Percentiles rank a stretch among this genome's conserved stretches.
These are phyloP conservation scores for Urechis unicinctus DNA, from an alignment of 2,888 invertebrate genomes.

Conservation along the genomic window DNA sequence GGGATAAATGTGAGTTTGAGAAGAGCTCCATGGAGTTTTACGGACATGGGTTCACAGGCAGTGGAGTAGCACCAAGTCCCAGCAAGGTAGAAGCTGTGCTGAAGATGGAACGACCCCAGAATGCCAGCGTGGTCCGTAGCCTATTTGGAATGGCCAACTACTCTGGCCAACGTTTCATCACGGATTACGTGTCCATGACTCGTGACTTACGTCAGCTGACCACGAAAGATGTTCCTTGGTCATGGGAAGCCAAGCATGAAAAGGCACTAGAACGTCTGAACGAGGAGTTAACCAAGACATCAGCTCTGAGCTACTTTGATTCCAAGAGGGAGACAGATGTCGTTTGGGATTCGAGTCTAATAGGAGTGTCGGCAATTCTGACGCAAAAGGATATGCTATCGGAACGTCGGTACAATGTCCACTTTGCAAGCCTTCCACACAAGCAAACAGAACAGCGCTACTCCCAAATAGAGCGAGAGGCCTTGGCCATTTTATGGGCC, in stretches of 20 bases:
- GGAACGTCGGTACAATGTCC: no score
- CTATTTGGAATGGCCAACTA: no score
- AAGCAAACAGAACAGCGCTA: slow-evolving; percentile 7
- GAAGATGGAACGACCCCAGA: no score
- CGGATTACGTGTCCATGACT: no score
- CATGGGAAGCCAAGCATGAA: no score
- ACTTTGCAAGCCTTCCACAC: neutral
- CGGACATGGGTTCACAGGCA: no score
- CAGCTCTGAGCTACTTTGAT: slow-evolving; percentile 14
- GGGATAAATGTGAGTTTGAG: no score
- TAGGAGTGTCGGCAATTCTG: slow-evolving; percentile 10
- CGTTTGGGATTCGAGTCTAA: slow-evolving; percentile 17
- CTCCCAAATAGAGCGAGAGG: slow-evolving; percentile 3
- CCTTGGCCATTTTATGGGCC: slow-evolving; percentile 19
- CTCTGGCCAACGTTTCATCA: no score
- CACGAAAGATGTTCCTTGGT: slow-evolving; percentile 17
- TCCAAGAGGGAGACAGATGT: slow-evolving; percentile 15
- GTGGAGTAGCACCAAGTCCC: no score
- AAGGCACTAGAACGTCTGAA: slow-evolving; percentile 17
- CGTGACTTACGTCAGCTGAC: slow-evolving; percentile 24
- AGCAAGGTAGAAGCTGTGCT: no score
- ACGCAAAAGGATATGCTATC: neutral
- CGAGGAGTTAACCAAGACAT: neutral
- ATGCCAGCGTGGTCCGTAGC: no score
- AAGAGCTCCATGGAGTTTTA: no score